Base-by-base conservation (phyloP, 1,140 invertebrate species). In the Aporrectodea caliginosa region DNA sequence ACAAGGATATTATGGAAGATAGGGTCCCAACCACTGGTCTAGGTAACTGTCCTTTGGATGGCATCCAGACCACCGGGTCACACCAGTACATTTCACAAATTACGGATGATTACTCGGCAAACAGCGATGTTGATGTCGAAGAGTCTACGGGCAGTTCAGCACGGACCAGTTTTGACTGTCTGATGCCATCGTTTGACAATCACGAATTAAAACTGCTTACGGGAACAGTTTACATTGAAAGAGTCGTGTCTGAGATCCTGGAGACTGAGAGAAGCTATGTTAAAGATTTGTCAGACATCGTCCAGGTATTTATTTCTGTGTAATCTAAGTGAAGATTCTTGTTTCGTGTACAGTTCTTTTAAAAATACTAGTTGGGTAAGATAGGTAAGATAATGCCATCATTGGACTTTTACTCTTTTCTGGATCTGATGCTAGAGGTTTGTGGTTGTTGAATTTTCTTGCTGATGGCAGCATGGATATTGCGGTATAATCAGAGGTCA, bases 201-300 rank as follows among this genome's bases (percentile, higher is more conserved):
- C n/a, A n/a, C n/a, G 43, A 58, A 22, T 58, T 22, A 58, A 58
- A 58, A 58, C 43, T 58, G 6, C 43, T 58, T 6, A 58, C 43
- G 43, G 43, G 43, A 58, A 22, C 22, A 12, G 16, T 35, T 6
- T 77, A 78, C 68, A 68, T 80, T 71, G 77, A 78, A 43, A 69
- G 94, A 81, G 95, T 98, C 6, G 93, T 96, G 58, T 90, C 94
- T 16, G 96, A 98, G 89, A 95, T 98, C 73, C 91, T 97, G 12
- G 94, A 97, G 84, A 97, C 96, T n/a, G 96, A 98, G 88, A 92
- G 93, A 69, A 92, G 93, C 77, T 98, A 97, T 87, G 95, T 98
- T 0, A 91, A 93, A 78, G 94, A 97, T 88, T 90, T 98, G 35
- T 90, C 93, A 43, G 93, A 97, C 89, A 94, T 98, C 73, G 95